These are phyloP conservation scores for Aldabrachelys gigantea DNA, from an alignment of 2,113 vertebrate genomes.

Conservation along the genomic window DNA sequence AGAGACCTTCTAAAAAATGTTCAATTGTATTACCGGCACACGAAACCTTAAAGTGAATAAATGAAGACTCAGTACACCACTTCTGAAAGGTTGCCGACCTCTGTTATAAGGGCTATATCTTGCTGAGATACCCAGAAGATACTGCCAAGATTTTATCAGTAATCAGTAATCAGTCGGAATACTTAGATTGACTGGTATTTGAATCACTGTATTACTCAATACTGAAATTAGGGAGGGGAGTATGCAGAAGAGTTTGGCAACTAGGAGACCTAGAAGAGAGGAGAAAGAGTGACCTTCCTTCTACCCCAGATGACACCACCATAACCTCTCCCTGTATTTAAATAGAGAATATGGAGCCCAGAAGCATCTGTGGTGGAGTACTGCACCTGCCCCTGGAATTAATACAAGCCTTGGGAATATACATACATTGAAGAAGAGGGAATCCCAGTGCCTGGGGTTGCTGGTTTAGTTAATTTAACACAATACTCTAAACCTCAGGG, in stretches of 20 bases:
- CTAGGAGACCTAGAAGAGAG: not conserved
- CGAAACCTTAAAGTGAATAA: too few relatives aligned
- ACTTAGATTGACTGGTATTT: not conserved
- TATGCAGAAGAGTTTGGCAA: not conserved
- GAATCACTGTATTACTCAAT: fast-evolving
- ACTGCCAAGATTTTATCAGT: not conserved
- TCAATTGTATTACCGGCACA: too few relatives aligned
- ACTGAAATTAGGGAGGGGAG: not conserved
- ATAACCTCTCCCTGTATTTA: not conserved
- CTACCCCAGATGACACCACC: not conserved
- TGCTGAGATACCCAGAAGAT: not conserved
- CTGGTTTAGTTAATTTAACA: too few relatives aligned
- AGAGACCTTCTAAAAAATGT: too few relatives aligned
- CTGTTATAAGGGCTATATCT: not conserved
- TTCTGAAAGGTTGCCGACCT: too few relatives aligned
- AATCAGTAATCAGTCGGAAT: not conserved
- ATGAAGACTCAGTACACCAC: too few relatives aligned
- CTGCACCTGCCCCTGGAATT: not conserved
- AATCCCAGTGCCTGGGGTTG: not conserved
- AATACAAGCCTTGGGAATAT: fast-evolving
- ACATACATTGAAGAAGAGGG: fast-evolving
- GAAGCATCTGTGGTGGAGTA: fast-evolving
- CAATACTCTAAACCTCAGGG: too few relatives aligned
- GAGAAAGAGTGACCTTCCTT: not conserved
- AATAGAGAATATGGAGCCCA: fast-evolving